Base-by-base conservation (phyloP, 2,888 invertebrate species). In the Diplazon laetatorius region DNA sequence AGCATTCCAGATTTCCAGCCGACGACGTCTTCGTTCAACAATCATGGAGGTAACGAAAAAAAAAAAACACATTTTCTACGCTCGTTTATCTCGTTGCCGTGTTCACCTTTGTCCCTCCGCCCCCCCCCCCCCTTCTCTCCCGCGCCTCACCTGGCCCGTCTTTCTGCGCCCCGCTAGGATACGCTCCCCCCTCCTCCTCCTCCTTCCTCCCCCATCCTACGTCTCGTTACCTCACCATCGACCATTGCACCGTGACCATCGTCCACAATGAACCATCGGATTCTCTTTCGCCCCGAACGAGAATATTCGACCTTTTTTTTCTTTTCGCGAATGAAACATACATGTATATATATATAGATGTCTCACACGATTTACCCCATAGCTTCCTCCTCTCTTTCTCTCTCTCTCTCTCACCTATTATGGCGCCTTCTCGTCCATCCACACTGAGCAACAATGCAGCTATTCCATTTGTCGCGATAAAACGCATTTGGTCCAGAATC, bases 1-100 rank as follows among this genome's bases (percentile, higher is more conserved):
- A 86, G 78, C 80, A 81, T 85, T 84, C 81, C 82, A 79, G 82
- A 82, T 77, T 81, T 85, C 84, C 85, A 87, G 81, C 85, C 89
- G 80, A 86, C 88, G 83, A 86, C 88, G 85, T 88, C 87, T 84
- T 88, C 88, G 84, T 86, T 87, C 86, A 88, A 87, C 88, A 88
- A 90, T 88, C 89, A 89, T 89, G 90, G 89, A 89, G 89, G 90
- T 90, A 87, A 89, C 4, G 30, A 30, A 5, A 5, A 30, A 5
- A 5, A 30, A 5, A 30, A 5, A 30, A 5, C n/a, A n/a, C n/a
- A n/a, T 30, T 85, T 85, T 86, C 81, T 8, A 82, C 85, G 83
- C 85, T 80, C 66, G 69, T 77, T 76, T 37, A 0, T 30, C 73
- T 68, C 73, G 68, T 18, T 66, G 73, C 59, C 75, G 52, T 76